A percentile compares a stretch with the other conserved stretches of the same genome.
These are phyloP conservation scores for Steinernema feltiae DNA, from an alignment of 1,140 invertebrate species.

Conservation along the genomic window DNA sequence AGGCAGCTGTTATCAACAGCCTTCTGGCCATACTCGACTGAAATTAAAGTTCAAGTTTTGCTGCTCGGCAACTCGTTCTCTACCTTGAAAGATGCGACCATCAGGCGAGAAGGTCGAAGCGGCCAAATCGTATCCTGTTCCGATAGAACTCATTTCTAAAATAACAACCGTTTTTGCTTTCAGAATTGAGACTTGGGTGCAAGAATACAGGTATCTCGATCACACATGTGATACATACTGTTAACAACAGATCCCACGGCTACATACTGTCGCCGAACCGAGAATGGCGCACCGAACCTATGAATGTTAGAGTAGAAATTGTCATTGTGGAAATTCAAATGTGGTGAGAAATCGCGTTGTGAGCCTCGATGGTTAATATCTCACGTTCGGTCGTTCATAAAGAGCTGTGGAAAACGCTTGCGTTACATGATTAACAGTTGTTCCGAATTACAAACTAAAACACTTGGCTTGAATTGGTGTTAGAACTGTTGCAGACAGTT, in stretches of 20 bases:
- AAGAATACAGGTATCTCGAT: neutral
- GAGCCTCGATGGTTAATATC: constrained; percentile 5
- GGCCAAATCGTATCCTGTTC: constrained; percentile 85
- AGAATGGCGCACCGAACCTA: neutral
- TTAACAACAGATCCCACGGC: neutral
- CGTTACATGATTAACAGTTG: too few species aligned
- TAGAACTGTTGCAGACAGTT: too few species aligned
- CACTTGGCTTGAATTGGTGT: too few species aligned
- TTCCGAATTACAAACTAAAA: too few species aligned
- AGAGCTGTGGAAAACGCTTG: too few species aligned
- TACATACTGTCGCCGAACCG: neutral
- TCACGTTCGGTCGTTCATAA: neutral
- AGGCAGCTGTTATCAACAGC: constrained; percentile 98
- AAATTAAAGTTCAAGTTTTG: constrained; percentile 75
- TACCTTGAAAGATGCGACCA: constrained; percentile 63
- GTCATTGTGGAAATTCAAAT: neutral
- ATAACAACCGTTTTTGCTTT: neutral
- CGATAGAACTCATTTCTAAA: constrained; percentile 80
- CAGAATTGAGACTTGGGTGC: neutral
- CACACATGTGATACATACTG: neutral
- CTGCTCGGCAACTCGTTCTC: constrained; percentile 25
- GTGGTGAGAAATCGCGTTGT: neutral
- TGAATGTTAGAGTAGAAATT: neutral
- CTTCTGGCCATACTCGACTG: constrained; percentile 98
- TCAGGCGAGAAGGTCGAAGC: constrained; percentile 99